Base-by-base conservation (phyloP, 1,140 invertebrate species). In the Temnothorax nylanderi region DNA sequence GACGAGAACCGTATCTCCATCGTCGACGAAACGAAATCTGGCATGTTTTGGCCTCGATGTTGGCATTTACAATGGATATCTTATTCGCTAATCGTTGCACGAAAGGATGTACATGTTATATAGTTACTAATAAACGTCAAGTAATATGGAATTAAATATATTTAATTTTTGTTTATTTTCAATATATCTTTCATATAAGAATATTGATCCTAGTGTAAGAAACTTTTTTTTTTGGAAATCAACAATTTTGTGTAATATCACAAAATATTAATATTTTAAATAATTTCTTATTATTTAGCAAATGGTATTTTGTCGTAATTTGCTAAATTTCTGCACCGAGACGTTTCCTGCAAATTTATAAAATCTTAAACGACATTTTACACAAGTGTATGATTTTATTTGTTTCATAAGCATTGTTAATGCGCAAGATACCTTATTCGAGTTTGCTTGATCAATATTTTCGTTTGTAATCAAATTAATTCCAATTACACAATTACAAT, bases 401-500 rank as follows among this genome's bases (percentile, higher is more conserved):
- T n/a, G 16, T 76, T 76, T 44, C 4, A 49, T 16, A 37, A 64
- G 44, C 62, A 37, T 78, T 32, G 11, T 10, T 7, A 26, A 51
- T 34, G 44, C 18, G 11, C 13, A 21, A 76, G 26, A 26, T 26
- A 26, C 26, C 1, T 76, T 49, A 37, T 1, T 26, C 1, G 26
- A 26, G n/a, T 26, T 13, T 37, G 32, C 8, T 44, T 26, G 51
- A 75, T 32, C 41, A 10, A 21, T 18, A 16, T 77, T 47, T 58
- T 47, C 44, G 16, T 78, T 10, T 0, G 47, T 41, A 44, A 58
- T 26, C n/a, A 64, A 78, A 44, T 21, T 21, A 41, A 67, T 47
- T 65, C 13, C 44, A 78, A 51, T 78, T 78, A 34, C 56, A 44
- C 10, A 62, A 75, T 77, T 77, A 51, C 26, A 78, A 78, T 78